Evolutionary conservation across 2,888 invertebrate genomes (phyloP).

Genomic region (Lasiommata megera): DNA sequence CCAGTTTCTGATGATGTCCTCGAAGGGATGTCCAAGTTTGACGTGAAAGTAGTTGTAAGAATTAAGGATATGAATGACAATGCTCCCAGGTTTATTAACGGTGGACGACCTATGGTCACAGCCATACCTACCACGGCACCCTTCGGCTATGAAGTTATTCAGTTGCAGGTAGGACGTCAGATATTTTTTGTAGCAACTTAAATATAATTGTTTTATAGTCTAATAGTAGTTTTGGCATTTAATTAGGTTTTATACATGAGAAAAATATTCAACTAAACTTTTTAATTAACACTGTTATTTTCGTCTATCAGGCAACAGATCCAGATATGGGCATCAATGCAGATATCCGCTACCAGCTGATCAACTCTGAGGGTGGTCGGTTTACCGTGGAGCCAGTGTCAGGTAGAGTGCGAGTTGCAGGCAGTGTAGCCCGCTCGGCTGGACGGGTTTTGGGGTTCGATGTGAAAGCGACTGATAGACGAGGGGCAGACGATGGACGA

Average conservation of each 20-base stretch:
- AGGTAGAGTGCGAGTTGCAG: conserved; percentile 88
- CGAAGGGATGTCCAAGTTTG: conserved; percentile 87
- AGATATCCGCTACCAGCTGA: conserved; percentile 89
- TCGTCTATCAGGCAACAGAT: conserved; percentile 83
- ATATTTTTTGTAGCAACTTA: too few relatives aligned
- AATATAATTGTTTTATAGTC: too few relatives aligned
- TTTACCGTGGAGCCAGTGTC: conserved; percentile 89
- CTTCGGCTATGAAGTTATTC: conserved; percentile 91
- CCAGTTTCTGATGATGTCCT: conserved; percentile 87
- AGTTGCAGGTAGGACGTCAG: conserved; percentile 84
- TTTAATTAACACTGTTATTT: too few relatives aligned
- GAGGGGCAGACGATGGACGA: conserved; percentile 90
- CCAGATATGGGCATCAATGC: conserved; percentile 88
- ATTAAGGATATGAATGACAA: conserved; percentile 93
- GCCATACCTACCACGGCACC: conserved; percentile 90
- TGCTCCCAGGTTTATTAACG: conserved; percentile 87
- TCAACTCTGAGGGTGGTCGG: conserved; percentile 87
- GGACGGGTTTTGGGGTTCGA: conserved; percentile 92
- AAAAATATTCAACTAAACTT: too few relatives aligned
- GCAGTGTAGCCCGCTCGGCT: conserved; percentile 85
- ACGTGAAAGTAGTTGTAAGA: conserved; percentile 89
- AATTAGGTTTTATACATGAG: too few relatives aligned
- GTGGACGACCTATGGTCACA: conserved; percentile 89
- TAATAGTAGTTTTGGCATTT: too few relatives aligned
- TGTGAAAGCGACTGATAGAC: conserved; percentile 91